Conservation (phyloP, 2,888 invertebrate species). For the Protodeltote pygarga region DNA sequence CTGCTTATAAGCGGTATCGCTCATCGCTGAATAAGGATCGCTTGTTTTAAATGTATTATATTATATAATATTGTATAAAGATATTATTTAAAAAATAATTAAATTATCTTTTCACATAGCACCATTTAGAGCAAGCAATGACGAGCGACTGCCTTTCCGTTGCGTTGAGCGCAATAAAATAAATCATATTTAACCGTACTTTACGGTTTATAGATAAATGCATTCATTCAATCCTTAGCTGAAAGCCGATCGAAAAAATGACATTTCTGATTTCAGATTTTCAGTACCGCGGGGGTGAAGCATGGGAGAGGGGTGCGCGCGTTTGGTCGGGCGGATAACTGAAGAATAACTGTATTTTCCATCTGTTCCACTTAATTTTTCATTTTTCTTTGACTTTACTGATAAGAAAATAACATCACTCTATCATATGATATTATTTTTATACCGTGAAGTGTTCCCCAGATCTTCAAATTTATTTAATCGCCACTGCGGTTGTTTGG, state of each 20-base stretch:
- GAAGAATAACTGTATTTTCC: conserved; percentile 66
- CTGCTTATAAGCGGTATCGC: too few species aligned
- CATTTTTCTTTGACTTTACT: conserved; percentile 57
- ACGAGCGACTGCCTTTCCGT: too few species aligned
- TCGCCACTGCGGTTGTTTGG: conserved; percentile 59
- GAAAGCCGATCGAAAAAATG: conserved; percentile 77
- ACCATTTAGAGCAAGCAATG: too few species aligned
- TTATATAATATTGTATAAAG: too few species aligned
- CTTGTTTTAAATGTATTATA: too few species aligned
- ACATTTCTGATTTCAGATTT: conserved; percentile 75
- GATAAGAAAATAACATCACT: conserved; percentile 37
- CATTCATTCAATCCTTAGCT: conserved; percentile 43
- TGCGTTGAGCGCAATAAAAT: not conserved
- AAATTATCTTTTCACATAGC: too few species aligned
- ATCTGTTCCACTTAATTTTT: conserved; percentile 61
- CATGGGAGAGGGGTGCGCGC: conserved; percentile 62
- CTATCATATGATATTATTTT: conserved; percentile 41
- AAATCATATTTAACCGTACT: not conserved
- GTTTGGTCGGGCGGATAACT: conserved; percentile 65
- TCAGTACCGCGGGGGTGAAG: conserved; percentile 70
- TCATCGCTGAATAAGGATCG: too few species aligned
- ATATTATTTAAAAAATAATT: not conserved
- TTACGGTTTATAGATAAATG: conserved; percentile 28
- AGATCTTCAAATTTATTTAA: conserved; percentile 43
- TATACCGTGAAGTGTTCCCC: conserved; percentile 39